Base-by-base conservation (phyloP, 2,113 vertebrate genomes). In the Sinosuthora webbiana region DNA sequence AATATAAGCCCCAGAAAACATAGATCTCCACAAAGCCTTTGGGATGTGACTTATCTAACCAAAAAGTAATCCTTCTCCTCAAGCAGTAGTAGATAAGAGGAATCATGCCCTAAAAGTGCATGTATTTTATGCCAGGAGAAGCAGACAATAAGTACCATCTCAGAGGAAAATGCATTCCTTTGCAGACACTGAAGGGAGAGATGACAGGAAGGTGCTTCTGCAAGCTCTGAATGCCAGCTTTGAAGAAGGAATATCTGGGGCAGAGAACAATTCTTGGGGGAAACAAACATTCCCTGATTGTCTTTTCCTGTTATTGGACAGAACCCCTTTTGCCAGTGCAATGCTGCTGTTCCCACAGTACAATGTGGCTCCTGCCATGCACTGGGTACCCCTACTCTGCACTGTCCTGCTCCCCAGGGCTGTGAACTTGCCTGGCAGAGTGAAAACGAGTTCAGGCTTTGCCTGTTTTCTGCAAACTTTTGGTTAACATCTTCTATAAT, bases 381-480 rank as follows among this genome's bases (percentile, higher is more conserved):
- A 0, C 1, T 62, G 28, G 31, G 13, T 13, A 21, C 8, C 31
- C 18, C 33, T 0, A 3, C 45, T 53, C 42, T 44, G 20, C 52
- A 4, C 33, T 76, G 42, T 42, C 41, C 73, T 75, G 56, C 33
- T 64, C 49, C 31, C 1, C 15, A 7, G 55, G 39, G 35, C 73
- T 74, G 17, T 67, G 37, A 31, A 37, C 39, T 57, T 67, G 15
- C 55, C 55, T 41, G 17, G 27, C 15, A 87, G 55, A 44, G 7
- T 50, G 42, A 52, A 30, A 14, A 10, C 0, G 0, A 52, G 35
- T 52, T 83, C 53, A 79, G 17, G 27, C 6, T 76, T 79, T 69
- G 15, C 16, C 27, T 21, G 0, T 69, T 62, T 75, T 64, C 33
- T 80, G 16, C 12, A 73, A 83, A 44, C 7, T 42, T 31, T 42